phyloP scores from a whole-genome alignment of 2,113 vertebrate genomes.

The Pteropus alecto region DNA sequence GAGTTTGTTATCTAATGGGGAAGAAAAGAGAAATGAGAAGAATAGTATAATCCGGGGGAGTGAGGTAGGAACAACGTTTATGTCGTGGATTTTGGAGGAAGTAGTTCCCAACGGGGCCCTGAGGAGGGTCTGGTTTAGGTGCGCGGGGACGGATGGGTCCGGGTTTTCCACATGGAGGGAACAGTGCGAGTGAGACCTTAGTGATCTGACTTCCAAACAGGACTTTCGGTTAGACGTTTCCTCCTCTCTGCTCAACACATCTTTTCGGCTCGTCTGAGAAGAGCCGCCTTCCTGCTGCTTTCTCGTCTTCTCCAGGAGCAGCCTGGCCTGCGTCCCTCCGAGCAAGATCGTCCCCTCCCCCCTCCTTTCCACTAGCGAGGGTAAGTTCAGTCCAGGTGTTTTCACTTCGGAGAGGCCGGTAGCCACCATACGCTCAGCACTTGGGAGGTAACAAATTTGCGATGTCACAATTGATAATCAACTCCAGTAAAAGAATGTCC shows the following conservation, averaged over 20 bases:
- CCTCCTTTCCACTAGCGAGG: slow-evolving; percentile 19
- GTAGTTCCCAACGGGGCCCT: neutral
- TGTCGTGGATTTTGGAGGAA: neutral
- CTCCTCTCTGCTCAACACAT: neutral
- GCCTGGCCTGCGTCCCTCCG: neutral
- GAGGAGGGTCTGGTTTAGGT: neutral
- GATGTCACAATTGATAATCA: slow-evolving; percentile 92
- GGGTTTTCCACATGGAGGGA: neutral
- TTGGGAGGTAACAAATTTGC: slow-evolving; percentile 89
- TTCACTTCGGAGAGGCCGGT: slow-evolving; percentile 78
- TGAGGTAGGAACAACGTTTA: accelerated
- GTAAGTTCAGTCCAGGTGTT: slow-evolving; percentile 80
- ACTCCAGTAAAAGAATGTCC: slow-evolving; percentile 90
- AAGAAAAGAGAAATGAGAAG: neutral
- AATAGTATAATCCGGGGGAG: neutral
- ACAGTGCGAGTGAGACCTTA: neutral
- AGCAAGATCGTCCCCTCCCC: neutral
- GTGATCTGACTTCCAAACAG: neutral
- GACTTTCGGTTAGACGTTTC: neutral
- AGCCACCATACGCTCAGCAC: slow-evolving; percentile 76
- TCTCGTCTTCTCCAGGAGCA: neutral
- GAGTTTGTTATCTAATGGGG: neutral
- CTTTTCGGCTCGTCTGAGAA: neutral
- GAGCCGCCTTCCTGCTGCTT: neutral
- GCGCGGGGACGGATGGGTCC: neutral